Evolutionary conservation across 2,797 vertebrate species (phyloP), one percentile per base, ranked within the genome.

Genomic region (Neoniphon sammara): DNA sequence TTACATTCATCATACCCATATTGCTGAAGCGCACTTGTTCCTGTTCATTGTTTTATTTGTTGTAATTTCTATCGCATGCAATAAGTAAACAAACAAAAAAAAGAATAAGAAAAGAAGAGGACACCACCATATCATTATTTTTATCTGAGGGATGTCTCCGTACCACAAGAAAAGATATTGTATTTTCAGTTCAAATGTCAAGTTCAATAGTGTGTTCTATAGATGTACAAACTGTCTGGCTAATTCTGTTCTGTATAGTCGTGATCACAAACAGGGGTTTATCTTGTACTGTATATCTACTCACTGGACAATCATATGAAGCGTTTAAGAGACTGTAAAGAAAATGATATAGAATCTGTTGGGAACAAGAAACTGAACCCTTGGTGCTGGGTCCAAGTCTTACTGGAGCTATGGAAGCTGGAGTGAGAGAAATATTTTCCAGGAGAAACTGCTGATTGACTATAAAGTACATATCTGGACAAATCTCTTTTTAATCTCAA

Each of bases 61-160:
- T 91, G 90, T 91, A 89, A 93, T 93, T 91, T 92, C 82, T 93
- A 93, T 91, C 91, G 92, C 94, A 93, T 94, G 94, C 94, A 95
- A 95, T 94, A 95, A 93, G 85, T 90, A 83, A 87, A 85, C 80
- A 86, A 82, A 73, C 77, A 31, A 82, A 75, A 72, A 83, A 66
- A 75, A 66, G 17, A 70, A 63, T 18, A 70, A 65, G 36, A 81
- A 66, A 71, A 80, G 66, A 85, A 85, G 86, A 87, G 66, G 80
- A 84, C 80, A 83, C 78, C 87, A 88, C 82, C 88, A 89, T 88
- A 88, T 89, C 74, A 88, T 91, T 90, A 89, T 91, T 92, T 92
- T 90, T 91, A 88, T 92, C 88, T 88, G 83, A 90, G 81, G 83
- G 90, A 91, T 88, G 85, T 90, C 89, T 89, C 87, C 87, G 86